Base-by-base conservation (phyloP, 2,113 vertebrate species). In the Pygoscelis antarcticus region DNA sequence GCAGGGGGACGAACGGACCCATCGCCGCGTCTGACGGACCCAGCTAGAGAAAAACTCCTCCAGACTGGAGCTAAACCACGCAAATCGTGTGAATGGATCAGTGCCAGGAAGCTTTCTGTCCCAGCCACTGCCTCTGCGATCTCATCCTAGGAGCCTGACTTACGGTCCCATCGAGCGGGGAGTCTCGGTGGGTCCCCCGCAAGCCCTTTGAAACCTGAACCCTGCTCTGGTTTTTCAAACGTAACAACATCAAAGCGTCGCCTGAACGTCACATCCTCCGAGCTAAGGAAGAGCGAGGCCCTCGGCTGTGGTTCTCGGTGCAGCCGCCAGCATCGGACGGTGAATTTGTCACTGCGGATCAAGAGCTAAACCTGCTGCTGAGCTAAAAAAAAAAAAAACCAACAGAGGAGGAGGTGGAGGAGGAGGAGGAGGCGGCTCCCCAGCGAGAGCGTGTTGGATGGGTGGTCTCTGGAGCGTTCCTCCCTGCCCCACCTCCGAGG, bases 391-490 rank as follows among this genome's bases (percentile, higher is more conserved):
- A 34, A 34, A 34, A 7, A 54, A 64, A 6, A 16, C 6, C 13
- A 42, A 6, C 6, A 42, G 6, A 22, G 9, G 11, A 36, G 36
- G 36, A 36, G 36, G 36, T 36, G 11, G 12, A 23, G 20, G 54
- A 26, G 29, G 38, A 27, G 49, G 38, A 17, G 60, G 85, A 7
- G 47, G 87, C 7, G 26, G 58, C 55, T 87, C 30, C 72, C 26
- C 20, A 57, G 94, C 16, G 13, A 11, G 29, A 90, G 85, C 5
- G 10, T 16, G 19, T 68, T 66, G 81, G 92, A 77, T 92, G 96
- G 93, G 94, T 97, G 93, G 96, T 72, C 85, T 96, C 92, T 30
- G 42, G 85, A 62, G 61, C 55, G 79, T 96, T 95, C 95, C 91
- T 95, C 90, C 95, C 90, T 88, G 85, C 87, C 69, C 75, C 92